These are phyloP conservation scores for Ictalurus furcatus DNA, from an alignment of 2,113 vertebrate species.

Conservation along the genomic window DNA sequence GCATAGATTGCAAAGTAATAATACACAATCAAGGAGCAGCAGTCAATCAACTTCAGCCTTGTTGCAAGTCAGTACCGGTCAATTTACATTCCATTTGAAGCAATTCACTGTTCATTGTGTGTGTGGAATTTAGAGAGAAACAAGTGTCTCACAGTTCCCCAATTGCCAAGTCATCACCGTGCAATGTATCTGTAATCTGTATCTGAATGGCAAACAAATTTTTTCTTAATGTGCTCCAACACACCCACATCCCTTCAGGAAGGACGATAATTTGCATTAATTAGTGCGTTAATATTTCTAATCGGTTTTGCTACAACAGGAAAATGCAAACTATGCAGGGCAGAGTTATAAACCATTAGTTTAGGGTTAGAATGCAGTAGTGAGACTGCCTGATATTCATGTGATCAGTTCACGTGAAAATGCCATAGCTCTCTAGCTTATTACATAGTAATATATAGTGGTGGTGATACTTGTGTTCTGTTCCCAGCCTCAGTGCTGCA, in stretches of 20 bases:
- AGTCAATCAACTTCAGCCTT: neutral
- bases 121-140: slow-evolving; percentile 9
- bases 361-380: neutral
- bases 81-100: slow-evolving; percentile 28
- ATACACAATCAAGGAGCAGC: slow-evolving; percentile 9
- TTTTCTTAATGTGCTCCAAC: neutral
- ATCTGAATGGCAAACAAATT: neutral
- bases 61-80: slow-evolving; percentile 19
- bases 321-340: neutral
- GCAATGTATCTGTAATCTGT: neutral
- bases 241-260: neutral
- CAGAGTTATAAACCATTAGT: neutral
- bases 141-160: neutral
- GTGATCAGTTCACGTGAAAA: neutral
- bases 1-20: neutral
- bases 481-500: neutral
- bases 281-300: neutral
- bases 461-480: neutral
- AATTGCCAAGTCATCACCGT: neutral
- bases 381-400: neutral
- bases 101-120: neutral
- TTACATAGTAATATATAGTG: too few species aligned
- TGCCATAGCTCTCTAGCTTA: neutral
- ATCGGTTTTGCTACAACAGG: neutral
- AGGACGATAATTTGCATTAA: neutral